Conservation (phyloP, 2,888 invertebrate genomes). For the Trileptium ribeirensis region DNA sequence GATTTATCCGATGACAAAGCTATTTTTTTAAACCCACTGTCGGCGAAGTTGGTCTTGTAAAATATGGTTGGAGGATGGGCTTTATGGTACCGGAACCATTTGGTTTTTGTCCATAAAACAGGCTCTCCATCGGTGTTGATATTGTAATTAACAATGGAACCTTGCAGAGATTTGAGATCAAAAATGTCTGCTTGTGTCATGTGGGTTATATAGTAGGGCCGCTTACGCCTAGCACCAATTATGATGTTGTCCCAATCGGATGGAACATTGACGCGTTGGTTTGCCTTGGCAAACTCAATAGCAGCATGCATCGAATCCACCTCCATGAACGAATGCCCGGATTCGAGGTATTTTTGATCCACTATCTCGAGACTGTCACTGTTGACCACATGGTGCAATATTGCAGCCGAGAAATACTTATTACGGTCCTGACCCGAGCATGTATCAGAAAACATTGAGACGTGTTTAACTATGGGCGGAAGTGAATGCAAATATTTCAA, state of each 20-base stretch:
- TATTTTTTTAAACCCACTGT: not conserved
- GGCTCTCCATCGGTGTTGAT: not conserved
- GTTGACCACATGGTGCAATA: not conserved
- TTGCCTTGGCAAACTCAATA: conserved; percentile 1
- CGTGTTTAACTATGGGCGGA: not conserved
- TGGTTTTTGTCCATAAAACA: not conserved
- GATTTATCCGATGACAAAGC: too few relatives aligned
- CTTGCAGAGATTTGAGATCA: not conserved
- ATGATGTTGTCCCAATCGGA: not conserved
- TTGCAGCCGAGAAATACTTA: not conserved
- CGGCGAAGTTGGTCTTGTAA: not conserved
- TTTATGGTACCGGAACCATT: not conserved
- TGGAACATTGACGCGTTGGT: not conserved
- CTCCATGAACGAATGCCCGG: conserved; percentile 16
- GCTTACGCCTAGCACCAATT: not conserved
- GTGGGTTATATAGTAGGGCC: not conserved
- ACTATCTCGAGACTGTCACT: not conserved
- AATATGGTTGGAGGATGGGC: not conserved
- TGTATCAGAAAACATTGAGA: conserved; percentile 7
- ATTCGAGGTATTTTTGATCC: conserved; percentile 9
- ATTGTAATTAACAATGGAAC: not conserved
- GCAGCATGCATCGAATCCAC: conserved; percentile 18
- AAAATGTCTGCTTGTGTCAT: not conserved
- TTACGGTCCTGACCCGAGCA: too few relatives aligned
- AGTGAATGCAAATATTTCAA: not conserved